Evolutionary conservation across 2,113 vertebrate genomes (phyloP).

Genomic region (Brachyistius frenatus): DNA sequence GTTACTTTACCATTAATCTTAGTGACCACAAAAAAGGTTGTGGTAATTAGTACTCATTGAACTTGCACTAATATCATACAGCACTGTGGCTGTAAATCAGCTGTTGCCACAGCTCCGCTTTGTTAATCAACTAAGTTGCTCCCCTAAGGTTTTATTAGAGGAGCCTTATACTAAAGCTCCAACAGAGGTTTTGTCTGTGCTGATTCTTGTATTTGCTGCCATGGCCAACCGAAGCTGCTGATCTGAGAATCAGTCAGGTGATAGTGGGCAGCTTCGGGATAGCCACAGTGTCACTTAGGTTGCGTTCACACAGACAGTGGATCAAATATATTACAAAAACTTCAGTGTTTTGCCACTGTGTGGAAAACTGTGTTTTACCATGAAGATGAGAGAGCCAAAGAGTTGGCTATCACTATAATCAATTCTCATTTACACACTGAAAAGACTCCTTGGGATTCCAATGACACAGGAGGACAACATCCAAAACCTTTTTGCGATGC

Average conservation of each 20-base stretch:
- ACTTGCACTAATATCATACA: constrained; percentile 14
- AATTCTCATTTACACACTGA: too few species aligned
- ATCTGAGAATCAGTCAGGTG: constrained; percentile 10
- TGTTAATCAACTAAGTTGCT: constrained; percentile 39
- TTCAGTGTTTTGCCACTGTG: not conserved
- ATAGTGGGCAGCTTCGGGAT: not conserved
- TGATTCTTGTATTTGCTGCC: constrained; percentile 43
- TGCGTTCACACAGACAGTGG: not conserved
- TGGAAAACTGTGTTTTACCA: not conserved
- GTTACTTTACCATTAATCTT: not conserved
- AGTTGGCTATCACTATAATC: too few species aligned
- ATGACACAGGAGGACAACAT: too few species aligned
- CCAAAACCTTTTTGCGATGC: too few species aligned
- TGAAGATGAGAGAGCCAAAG: not conserved
- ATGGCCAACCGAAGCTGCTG: constrained; percentile 13
- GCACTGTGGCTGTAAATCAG: constrained; percentile 27
- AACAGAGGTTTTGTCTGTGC: not conserved
- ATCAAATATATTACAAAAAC: not conserved
- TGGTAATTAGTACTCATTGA: constrained; percentile 32
- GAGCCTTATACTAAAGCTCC: constrained; percentile 29
- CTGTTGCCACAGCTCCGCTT: constrained; percentile 11
- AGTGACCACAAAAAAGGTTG: not conserved
- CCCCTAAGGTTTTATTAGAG: constrained; percentile 46
- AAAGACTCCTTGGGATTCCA: too few species aligned
- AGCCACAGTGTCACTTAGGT: not conserved